Evolutionary conservation across 2,113 vertebrate genomes (phyloP).

Genomic region (Platysteira castanea): DNA sequence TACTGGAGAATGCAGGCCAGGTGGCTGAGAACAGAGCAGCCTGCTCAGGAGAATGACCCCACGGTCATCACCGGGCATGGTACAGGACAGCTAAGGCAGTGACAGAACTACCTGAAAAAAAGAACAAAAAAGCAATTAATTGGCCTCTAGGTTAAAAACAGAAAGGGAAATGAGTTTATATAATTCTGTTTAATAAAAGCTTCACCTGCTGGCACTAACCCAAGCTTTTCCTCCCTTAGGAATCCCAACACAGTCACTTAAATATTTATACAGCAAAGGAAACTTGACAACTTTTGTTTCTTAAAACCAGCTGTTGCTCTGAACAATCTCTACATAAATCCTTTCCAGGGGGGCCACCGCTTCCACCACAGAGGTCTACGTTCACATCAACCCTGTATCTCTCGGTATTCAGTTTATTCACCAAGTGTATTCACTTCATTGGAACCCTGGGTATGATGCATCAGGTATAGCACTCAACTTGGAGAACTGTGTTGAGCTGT

Average conservation of each 20-base stretch:
- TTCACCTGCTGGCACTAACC: not conserved
- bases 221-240: not conserved
- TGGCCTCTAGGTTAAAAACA: not conserved
- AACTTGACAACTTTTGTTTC: not conserved
- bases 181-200: not conserved
- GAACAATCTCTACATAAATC: not conserved
- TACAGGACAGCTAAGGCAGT: not conserved
- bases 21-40: not conserved
- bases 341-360: not conserved
- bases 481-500: not conserved
- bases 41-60: not conserved
- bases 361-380: not conserved
- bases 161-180: not conserved
- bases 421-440: fast-evolving
- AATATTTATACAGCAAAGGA: not conserved
- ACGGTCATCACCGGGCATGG: not conserved
- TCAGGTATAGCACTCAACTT: not conserved
- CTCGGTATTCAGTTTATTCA: not conserved
- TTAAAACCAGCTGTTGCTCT: not conserved
- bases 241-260: not conserved
- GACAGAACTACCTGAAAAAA: not conserved
- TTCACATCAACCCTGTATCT: not conserved
- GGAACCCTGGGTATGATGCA: not conserved
- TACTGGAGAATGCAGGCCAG: not conserved
- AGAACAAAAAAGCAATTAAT: not conserved